These are phyloP conservation scores for Argya squamiceps DNA, from an alignment of 2,797 vertebrate genomes.

Conservation along the genomic window DNA sequence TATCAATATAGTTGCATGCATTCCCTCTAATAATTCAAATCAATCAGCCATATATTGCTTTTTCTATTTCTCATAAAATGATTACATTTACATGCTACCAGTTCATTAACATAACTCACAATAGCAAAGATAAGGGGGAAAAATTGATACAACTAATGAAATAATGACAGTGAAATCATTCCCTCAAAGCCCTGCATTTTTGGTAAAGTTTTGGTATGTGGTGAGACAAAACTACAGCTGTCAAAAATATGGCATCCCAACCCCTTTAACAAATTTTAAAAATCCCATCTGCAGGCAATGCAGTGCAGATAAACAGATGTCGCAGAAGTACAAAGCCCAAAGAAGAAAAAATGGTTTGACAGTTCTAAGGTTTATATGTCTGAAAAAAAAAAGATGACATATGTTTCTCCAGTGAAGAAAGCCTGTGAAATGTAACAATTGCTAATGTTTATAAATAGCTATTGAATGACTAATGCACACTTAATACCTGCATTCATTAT, in stretches of 20 bases:
- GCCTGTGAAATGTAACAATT: conserved; percentile 50
- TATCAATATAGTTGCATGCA: conserved; percentile 27
- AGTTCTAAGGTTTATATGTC: conserved; percentile 64
- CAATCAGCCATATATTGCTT: conserved; percentile 30
- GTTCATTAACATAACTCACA: conserved; percentile 12
- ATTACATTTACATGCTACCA: not conserved
- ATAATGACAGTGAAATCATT: conserved; percentile 24
- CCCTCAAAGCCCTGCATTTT: conserved; percentile 41
- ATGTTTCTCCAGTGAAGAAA: conserved; percentile 61
- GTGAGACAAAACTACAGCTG: conserved; percentile 60
- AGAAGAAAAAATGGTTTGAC: conserved; percentile 66
- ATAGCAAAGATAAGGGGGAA: not conserved
- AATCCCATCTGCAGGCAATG: conserved; percentile 71
- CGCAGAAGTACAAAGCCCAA: conserved; percentile 54
- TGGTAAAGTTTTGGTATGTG: conserved; percentile 55
- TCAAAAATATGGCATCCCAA: conserved; percentile 67
- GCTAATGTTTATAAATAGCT: conserved; percentile 89
- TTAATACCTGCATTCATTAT: conserved; percentile 92
- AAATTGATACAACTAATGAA: conserved; percentile 35
- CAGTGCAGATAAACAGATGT: conserved; percentile 71
- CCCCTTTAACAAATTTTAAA: conserved; percentile 50
- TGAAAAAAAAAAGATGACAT: conserved; percentile 67
- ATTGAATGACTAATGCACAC: conserved; percentile 86
- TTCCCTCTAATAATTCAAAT: conserved; percentile 63
- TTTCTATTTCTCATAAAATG: conserved; percentile 30